Evolutionary conservation across 2,888 invertebrate genomes (phyloP).

Genomic region (Cryptocephalus primarius): DNA sequence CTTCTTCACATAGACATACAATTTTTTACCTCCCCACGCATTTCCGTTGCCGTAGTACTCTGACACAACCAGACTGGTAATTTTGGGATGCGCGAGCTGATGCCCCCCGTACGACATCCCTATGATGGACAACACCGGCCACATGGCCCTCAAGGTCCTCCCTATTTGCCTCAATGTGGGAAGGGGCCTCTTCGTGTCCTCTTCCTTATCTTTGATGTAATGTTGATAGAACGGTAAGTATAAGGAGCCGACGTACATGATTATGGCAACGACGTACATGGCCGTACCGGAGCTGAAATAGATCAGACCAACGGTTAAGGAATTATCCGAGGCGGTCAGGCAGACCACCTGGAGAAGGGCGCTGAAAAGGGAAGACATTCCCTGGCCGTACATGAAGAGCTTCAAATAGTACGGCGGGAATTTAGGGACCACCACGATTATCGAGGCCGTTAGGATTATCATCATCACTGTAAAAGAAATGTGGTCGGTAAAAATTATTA

Average conservation of each 20-base stretch:
- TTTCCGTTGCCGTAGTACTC: background rate
- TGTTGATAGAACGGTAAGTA: background rate
- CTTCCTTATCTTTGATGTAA: slow-evolving; percentile 1
- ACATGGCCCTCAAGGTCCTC: background rate
- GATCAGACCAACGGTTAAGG: slow-evolving; percentile 5
- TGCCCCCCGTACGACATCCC: background rate
- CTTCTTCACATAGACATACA: no score
- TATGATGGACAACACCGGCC: background rate
- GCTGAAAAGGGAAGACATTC: slow-evolving; percentile 7
- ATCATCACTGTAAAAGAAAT: no score
- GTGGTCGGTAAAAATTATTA: no score
- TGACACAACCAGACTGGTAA: background rate
- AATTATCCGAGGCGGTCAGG: slow-evolving; percentile 1
- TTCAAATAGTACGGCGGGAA: slow-evolving; percentile 11
- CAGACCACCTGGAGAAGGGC: slow-evolving; percentile 6
- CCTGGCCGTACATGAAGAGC: slow-evolving; percentile 7
- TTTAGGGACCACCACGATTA: slow-evolving; percentile 1
- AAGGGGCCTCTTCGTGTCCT: background rate
- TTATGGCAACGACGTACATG: no score
- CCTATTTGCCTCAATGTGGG: slow-evolving; percentile 1
- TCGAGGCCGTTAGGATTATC: no score
- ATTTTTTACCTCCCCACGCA: background rate
- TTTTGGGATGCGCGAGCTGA: background rate
- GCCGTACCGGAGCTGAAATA: slow-evolving; percentile 3
- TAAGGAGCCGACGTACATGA: background rate